These are phyloP conservation scores for Bombyx huttoni DNA, from an alignment of 2,888 invertebrate genomes.

Conservation along the genomic window DNA sequence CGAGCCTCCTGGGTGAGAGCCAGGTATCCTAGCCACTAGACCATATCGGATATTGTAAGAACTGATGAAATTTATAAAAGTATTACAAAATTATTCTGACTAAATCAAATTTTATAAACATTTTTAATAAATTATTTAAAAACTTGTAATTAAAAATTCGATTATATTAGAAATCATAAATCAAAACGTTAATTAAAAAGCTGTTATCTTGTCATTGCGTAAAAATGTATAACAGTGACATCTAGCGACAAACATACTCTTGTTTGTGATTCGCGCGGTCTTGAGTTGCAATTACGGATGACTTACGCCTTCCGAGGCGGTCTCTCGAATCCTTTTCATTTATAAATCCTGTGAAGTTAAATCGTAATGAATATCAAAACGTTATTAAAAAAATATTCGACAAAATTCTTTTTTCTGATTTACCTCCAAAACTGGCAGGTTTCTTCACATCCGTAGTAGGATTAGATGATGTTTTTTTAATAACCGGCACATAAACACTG, in stretches of 20 bases:
- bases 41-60: conserved; percentile 49
- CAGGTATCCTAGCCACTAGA: conserved; percentile 82
- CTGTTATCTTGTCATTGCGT: background rate
- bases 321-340: conserved; percentile 60
- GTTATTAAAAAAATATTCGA: conserved; percentile 1
- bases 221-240: conserved; percentile 3
- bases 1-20: conserved; percentile 79
- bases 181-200: no score
- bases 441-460: conserved; percentile 56
- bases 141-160: conserved; percentile 2
- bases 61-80: background rate
- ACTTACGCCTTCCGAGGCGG: conserved; percentile 60
- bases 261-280: conserved; percentile 54
- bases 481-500: conserved; percentile 64
- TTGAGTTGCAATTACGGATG: conserved; percentile 47
- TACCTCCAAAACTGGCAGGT: conserved; percentile 64
- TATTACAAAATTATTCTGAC: background rate
- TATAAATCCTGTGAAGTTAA: conserved; percentile 36
- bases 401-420: conserved; percentile 1
- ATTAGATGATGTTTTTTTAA: conserved; percentile 56
- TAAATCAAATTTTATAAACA: background rate
- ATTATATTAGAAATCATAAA: background rate
- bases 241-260: conserved; percentile 44
- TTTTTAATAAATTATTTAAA: no score
- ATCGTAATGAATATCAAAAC: background rate